A percentile compares a stretch with the other conserved stretches of the same genome.
Evolutionary conservation across 1,140 invertebrate genomes (phyloP).

Genomic region (Drosophila miranda): DNA sequence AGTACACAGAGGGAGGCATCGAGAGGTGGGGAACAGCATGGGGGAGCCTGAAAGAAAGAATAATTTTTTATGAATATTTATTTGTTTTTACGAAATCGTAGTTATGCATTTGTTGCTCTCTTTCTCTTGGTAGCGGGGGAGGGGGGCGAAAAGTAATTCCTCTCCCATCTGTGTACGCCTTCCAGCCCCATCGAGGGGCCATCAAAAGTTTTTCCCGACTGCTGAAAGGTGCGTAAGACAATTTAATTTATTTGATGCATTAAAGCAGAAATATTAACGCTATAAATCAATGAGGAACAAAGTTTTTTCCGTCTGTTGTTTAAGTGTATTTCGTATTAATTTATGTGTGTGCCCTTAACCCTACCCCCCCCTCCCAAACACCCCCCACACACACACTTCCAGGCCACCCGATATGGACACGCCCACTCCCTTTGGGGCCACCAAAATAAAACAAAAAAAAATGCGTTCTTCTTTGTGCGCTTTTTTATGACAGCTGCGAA

Average conservation of each 20-base stretch:
- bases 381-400: background rate
- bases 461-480: slow-evolving; percentile 19
- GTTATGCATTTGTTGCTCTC: slow-evolving; percentile 69
- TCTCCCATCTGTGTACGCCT: background rate
- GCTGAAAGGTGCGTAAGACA: slow-evolving; percentile 77
- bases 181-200: slow-evolving; percentile 16
- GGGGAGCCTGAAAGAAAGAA: slow-evolving; percentile 45
- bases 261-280: slow-evolving; percentile 79
- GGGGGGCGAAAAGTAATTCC: slow-evolving; percentile 8
- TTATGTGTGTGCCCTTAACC: slow-evolving; percentile 58
- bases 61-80: slow-evolving; percentile 79
- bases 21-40: no score
- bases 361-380: slow-evolving; percentile 5
- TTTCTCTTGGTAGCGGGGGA: slow-evolving; percentile 1
- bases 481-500: slow-evolving; percentile 69
- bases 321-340: slow-evolving; percentile 66
- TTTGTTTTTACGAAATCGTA: slow-evolving; percentile 77
- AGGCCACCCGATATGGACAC: background rate
- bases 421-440: slow-evolving; percentile 17
- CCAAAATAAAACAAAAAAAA: slow-evolving; percentile 5
- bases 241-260: slow-evolving; percentile 81
- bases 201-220: slow-evolving; percentile 62
- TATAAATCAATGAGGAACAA: slow-evolving; percentile 73
- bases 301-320: slow-evolving; percentile 27
- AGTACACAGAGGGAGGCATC: background rate